These are phyloP conservation scores for Cathartes aura DNA, from an alignment of 2,113 vertebrate genomes.

Conservation along the genomic window DNA sequence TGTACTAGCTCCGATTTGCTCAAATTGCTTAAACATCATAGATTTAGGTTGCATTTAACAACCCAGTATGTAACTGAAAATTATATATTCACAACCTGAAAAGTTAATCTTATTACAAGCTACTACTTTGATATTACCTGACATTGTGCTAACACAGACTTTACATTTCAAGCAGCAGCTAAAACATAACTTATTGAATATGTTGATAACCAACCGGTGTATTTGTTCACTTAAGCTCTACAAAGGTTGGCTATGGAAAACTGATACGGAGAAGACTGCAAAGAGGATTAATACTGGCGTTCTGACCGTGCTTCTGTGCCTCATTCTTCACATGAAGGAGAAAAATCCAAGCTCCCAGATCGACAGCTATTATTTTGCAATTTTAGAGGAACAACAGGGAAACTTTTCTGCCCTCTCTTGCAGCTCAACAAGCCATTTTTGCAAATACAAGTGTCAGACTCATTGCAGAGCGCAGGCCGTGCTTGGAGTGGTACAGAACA, in stretches of 20 bases:
- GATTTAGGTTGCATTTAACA: slow-evolving; percentile 53
- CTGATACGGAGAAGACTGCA: neutral
- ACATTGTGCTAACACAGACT: slow-evolving; percentile 59
- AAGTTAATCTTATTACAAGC: slow-evolving; percentile 69
- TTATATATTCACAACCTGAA: slow-evolving; percentile 57
- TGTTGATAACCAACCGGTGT: slow-evolving; percentile 19
- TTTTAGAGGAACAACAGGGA: slow-evolving; percentile 22
- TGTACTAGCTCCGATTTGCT: neutral
- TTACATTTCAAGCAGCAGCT: slow-evolving; percentile 57
- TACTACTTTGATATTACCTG: slow-evolving; percentile 59
- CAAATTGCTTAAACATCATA: slow-evolving; percentile 19
- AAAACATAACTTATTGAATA: slow-evolving; percentile 59
- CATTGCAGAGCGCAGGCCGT: neutral
- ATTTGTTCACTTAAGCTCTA: slow-evolving; percentile 62
- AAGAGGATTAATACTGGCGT: slow-evolving; percentile 35
- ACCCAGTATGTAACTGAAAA: slow-evolving; percentile 40
- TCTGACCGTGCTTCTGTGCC: neutral
- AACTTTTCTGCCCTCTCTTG: neutral
- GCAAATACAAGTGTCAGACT: neutral
- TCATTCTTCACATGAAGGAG: neutral
- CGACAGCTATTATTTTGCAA: neutral
- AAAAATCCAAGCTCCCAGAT: slow-evolving; percentile 7
- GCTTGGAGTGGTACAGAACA: neutral
- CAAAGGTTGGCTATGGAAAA: slow-evolving; percentile 49
- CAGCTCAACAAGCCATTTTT: neutral